Percentiles rank a stretch among this genome's conserved stretches.
phyloP scores from a whole-genome alignment of 2,113 vertebrate species.

The Galbula dea region DNA sequence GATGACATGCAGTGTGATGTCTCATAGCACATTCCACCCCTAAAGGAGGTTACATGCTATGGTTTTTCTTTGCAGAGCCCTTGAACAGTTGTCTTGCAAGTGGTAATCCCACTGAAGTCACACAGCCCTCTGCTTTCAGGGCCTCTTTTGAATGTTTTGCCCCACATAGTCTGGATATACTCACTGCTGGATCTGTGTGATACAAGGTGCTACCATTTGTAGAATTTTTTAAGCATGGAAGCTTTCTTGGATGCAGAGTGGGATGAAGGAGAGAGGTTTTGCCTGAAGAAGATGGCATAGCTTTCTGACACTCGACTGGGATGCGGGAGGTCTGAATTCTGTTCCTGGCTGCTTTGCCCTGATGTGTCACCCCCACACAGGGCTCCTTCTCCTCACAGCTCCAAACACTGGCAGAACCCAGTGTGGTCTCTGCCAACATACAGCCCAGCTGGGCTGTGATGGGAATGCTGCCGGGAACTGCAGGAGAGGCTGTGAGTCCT shows the following conservation, averaged over 20 bases:
- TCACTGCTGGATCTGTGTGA: neutral
- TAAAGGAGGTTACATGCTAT: neutral
- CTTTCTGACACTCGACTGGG: neutral
- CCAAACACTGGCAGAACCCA: neutral
- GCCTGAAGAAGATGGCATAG: neutral
- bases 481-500: neutral
- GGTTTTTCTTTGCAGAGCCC: neutral
- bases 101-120: neutral
- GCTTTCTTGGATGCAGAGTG: neutral
- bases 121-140: neutral
- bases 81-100: neutral
- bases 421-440: fast-evolving
- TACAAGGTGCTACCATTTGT: neutral
- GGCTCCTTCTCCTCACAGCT: neutral
- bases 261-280: neutral
- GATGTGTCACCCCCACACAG: fast-evolving
- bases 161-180: neutral
- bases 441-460: fast-evolving
- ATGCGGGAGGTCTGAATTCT: neutral
- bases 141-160: neutral
- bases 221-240: neutral
- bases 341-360: neutral
- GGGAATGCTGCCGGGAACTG: neutral
- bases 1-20: fast-evolving
- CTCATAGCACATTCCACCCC: neutral